Base-by-base conservation (phyloP, 2,888 invertebrate species). In the Latrodectus hesperus region DNA sequence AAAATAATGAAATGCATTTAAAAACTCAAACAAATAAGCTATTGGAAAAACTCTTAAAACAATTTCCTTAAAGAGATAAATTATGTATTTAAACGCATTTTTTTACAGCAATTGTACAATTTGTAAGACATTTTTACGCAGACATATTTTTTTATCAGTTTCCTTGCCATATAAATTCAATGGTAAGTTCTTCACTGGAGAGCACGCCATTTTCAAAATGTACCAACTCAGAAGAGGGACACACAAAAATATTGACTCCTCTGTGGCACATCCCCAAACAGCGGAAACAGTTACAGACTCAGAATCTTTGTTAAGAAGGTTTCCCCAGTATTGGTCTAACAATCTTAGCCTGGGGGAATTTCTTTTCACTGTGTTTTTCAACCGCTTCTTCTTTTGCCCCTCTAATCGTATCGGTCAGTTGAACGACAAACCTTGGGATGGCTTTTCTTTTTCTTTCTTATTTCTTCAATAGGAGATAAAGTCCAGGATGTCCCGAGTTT, bases 341-440 rank as follows among this genome's bases (percentile, higher is more conserved):
- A 83, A 77, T 84, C 67, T 67, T 26, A 11, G 77, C 71, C 72
- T 38, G 16, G 52, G 73, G 77, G 71, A 22, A 53, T 78, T 72
- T 64, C 16, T 78, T 78, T 75, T 82, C 73, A 81, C 73, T 81
- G 65, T 81, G 26, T 67, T 74, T 67, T 81, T 74, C 80, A 80
- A 49, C 38, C 14, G 11, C 17, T 49, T n/a, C 38, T 72, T 73
- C 17, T 55, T 17, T 55, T 53, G 9, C 60, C 55, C 38, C 26
- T 71, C 60, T 83, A 76, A 76, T 83, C 71, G 83, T 60, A 83
- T 76, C 71, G 83, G 83, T 71, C 83, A 83, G 76, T 75, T 70
- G 82, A 76, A 83, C 75, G 70, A 83, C 82, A 83, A 83, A 83
- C 75, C 55, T 17, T 51, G 22, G 70, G 71, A 73, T 60, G 64